Evolutionary conservation across 2,888 invertebrate species (phyloP).

Genomic region (Ennomos fuscantarius): DNA sequence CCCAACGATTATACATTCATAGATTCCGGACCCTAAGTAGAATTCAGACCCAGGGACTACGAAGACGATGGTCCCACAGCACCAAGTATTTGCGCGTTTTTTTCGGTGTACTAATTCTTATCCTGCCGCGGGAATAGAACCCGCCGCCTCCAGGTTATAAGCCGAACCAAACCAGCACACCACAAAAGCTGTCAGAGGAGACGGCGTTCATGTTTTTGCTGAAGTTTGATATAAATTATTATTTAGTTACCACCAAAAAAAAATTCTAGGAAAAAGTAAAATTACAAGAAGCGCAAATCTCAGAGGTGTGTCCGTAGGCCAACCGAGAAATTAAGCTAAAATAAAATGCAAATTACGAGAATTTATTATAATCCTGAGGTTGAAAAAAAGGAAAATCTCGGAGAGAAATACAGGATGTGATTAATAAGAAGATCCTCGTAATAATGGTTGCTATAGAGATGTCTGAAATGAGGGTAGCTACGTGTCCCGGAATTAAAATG

Average conservation of each 20-base stretch:
- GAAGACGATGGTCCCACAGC: no score
- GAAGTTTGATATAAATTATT: background rate
- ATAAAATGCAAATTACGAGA: constrained; percentile 79
- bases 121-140: no score
- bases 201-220: no score
- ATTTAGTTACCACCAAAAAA: constrained; percentile 2
- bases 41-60: no score
- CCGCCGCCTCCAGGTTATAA: no score
- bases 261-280: constrained; percentile 4
- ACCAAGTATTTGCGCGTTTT: no score
- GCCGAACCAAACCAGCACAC: no score
- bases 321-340: constrained; percentile 68
- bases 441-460: constrained; percentile 35
- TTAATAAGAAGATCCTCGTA: constrained; percentile 61
- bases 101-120: no score
- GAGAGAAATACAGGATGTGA: constrained; percentile 64
- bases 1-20: no score
- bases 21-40: no score
- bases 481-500: constrained; percentile 30
- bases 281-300: constrained; percentile 50
- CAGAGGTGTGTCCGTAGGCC: constrained; percentile 50
- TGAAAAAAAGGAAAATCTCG: constrained; percentile 61
- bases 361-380: constrained; percentile 78
- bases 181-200: no score
- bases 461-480: constrained; percentile 34